Evolutionary conservation across 2,113 vertebrate genomes (phyloP).

Genomic region (Hydrochoerus hydrochaeris): DNA sequence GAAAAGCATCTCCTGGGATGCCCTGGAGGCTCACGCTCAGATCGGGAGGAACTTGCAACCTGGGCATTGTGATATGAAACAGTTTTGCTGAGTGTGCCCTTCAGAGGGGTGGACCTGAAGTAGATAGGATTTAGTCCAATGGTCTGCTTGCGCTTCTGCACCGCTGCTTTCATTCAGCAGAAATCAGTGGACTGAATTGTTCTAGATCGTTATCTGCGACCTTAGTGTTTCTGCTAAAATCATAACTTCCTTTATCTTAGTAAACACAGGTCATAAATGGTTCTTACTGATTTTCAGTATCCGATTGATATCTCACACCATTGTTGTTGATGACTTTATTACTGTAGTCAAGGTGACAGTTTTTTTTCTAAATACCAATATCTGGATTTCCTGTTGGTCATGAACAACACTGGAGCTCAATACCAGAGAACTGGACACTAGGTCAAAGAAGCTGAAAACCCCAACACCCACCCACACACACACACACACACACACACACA

Average conservation of each 20-base stretch:
- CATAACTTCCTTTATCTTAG: background rate
- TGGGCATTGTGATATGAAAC: background rate
- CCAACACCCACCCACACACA: background rate
- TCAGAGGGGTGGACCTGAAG: background rate
- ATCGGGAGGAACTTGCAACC: background rate
- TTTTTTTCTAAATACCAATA: background rate
- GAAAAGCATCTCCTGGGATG: background rate
- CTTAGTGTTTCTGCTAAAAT: too few relatives aligned
- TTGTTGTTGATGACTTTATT: background rate
- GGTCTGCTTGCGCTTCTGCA: too few relatives aligned
- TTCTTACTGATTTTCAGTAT: background rate
- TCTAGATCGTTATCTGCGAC: too few relatives aligned
- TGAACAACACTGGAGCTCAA: background rate
- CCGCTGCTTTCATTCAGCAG: too few relatives aligned
- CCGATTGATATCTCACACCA: too few relatives aligned
- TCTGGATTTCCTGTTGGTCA: background rate
- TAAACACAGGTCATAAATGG: background rate
- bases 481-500: background rate
- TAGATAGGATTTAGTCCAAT: too few relatives aligned
- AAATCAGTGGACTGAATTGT: too few relatives aligned
- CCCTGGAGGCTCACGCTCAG: background rate
- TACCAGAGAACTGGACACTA: background rate
- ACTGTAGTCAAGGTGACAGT: background rate
- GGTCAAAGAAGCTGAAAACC: background rate
- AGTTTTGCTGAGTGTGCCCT: background rate